Conservation (phyloP, 2,888 invertebrate species). For the Congeria kusceri region DNA sequence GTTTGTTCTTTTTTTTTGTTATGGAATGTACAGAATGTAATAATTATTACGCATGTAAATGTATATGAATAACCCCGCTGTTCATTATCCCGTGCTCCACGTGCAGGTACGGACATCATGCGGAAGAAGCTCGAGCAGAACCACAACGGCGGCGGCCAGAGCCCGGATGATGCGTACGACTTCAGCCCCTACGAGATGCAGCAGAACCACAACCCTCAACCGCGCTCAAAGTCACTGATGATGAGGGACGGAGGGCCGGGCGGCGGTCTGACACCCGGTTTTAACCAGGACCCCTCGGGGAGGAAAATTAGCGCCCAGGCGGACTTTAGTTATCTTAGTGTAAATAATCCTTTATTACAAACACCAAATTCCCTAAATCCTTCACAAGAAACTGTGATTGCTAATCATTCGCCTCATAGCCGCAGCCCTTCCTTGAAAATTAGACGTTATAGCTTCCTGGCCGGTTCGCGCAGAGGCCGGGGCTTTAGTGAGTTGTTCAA, state of each 20-base stretch:
- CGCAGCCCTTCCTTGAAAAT: slow-evolving; percentile 81
- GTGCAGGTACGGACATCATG: slow-evolving; percentile 82
- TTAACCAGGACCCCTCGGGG: slow-evolving; percentile 38
- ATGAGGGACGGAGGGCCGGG: slow-evolving; percentile 59
- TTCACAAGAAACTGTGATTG: slow-evolving; percentile 67
- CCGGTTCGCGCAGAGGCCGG: slow-evolving; percentile 80
- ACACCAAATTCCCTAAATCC: slow-evolving; percentile 62
- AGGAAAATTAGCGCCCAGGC: slow-evolving; percentile 63
- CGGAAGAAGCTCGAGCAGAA: slow-evolving; percentile 79
- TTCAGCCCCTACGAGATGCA: slow-evolving; percentile 72
- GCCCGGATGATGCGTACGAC: slow-evolving; percentile 75
- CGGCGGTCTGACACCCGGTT: slow-evolving; percentile 50
- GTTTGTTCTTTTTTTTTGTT: no score
- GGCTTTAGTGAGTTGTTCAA: slow-evolving; percentile 83
- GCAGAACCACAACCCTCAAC: slow-evolving; percentile 80
- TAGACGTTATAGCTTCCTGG: slow-evolving; percentile 81
- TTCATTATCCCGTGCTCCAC: no score
- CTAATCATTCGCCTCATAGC: slow-evolving; percentile 74
- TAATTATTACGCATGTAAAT: no score
- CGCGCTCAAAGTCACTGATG: slow-evolving; percentile 77
- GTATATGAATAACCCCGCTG: no score
- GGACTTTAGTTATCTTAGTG: slow-evolving; percentile 63
- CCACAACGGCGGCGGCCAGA: slow-evolving; percentile 66
- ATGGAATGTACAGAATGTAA: no score
- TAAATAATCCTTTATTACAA: slow-evolving; percentile 60